A percentile compares a stretch with the other conserved stretches of the same genome.
Evolutionary conservation across 92 coral and sea anemone genomes (phyloP).

Genomic region (Phenganax stokvisi): DNA sequence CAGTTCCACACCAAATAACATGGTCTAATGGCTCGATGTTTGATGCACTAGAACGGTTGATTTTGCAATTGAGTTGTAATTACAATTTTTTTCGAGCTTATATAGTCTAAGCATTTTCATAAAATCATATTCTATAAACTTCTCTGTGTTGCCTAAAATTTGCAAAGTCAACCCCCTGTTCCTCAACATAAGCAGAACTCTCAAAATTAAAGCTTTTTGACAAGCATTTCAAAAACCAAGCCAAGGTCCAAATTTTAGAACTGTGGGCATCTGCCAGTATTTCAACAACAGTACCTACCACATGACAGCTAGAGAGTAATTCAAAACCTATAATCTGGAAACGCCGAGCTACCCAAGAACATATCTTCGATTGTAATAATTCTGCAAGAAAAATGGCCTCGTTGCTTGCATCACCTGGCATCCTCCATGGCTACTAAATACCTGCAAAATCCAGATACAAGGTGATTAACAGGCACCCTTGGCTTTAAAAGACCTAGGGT

Average conservation of each 20-base stretch:
- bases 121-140: neutral
- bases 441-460: neutral
- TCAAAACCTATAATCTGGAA: too few relatives aligned
- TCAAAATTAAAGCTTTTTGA: neutral
- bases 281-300: too few relatives aligned
- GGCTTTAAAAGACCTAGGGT: constrained; percentile 13
- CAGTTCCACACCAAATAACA: neutral
- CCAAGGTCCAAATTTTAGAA: too few relatives aligned
- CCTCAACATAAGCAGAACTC: too few relatives aligned
- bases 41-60: constrained; percentile 9
- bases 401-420: neutral
- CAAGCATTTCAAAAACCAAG: neutral
- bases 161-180: neutral
- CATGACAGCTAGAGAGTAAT: too few relatives aligned
- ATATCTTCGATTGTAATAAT: too few relatives aligned
- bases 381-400: neutral
- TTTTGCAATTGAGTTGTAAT: constrained; percentile 17
- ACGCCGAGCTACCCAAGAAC: too few relatives aligned
- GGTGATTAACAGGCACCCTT: neutral
- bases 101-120: neutral
- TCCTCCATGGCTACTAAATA: neutral
- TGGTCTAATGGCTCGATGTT: neutral
- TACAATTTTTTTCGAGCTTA: constrained; percentile 2
- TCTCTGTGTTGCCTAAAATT: neutral
- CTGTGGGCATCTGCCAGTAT: too few relatives aligned